Evolutionary conservation across 1,140 invertebrate species (phyloP), one percentile per base, ranked within the genome.

Genomic region (Pogonomyrmex californicus): DNA sequence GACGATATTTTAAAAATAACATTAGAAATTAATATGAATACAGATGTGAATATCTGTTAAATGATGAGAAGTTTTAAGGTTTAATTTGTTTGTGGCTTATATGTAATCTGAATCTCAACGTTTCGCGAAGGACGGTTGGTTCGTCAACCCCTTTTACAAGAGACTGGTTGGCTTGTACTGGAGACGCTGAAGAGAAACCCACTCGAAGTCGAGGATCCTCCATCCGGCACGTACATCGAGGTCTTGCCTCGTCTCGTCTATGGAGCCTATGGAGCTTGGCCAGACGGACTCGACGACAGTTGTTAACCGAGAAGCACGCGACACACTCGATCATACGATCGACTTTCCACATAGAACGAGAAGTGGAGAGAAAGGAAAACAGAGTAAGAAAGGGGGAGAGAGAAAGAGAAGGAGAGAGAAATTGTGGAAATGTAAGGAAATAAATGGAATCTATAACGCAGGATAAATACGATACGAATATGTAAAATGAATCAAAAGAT

Each of bases 131-230:
- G 23, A 51, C 33, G 87, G 49, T 76, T 49, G 83, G 68, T 85
- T 63, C 70, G 38, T 76, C 68, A 54, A 54, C 62, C 70, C 38
- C 62, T 65, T 88, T 68, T 33, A 60, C 44, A 47, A 77, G 70
- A 65, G 58, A 38, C 47, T 75, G 87, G 83, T 88, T 81, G 85
- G 70, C 70, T 56, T 49, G 56, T 82, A 56, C 54, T 77, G 23
- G 79, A 77, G 49, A 89, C 51, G 81, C 79, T 85, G 49, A 14
- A 86, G 87, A 82, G 83, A 86, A 49, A 62, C 49, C 76, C 83
- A 77, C 88, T 89, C 62, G 66, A 88, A 71, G 62, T 60, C 62
- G 30, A 89, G 87, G 87, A 86, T 77, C 44, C 88, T 89, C 70
- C 49, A 89, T 44, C 79, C 71, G 58, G 83, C 88, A 88, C 83